Evolutionary conservation across 2,797 vertebrate species (phyloP).

Genomic region (Borostomias antarcticus): DNA sequence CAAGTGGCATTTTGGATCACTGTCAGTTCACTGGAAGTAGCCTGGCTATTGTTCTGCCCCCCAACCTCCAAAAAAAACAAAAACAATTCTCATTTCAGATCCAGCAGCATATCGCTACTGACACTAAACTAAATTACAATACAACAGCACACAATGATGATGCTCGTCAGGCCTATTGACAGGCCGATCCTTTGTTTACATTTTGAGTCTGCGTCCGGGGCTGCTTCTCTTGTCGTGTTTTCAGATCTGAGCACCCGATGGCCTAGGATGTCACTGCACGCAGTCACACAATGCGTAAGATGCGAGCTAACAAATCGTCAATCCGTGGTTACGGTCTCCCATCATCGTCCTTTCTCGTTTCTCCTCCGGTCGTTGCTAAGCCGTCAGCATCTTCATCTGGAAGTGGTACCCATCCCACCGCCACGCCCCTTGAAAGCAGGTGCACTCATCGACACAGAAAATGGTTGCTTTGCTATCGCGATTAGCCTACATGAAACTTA

Average conservation of each 20-base stretch:
- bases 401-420: constrained; percentile 65
- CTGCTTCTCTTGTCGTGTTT: constrained; percentile 24
- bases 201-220: constrained; percentile 37
- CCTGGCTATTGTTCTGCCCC: not conserved
- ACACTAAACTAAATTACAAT: not conserved
- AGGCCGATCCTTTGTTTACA: constrained; percentile 76
- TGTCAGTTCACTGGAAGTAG: not conserved
- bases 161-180: constrained; percentile 42
- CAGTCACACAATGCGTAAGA: constrained; percentile 34
- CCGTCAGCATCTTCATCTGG: constrained; percentile 67
- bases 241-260: not conserved
- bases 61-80: not conserved
- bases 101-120: not conserved
- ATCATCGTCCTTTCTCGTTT: constrained; percentile 18
- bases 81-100: not conserved
- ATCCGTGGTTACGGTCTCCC: constrained; percentile 61
- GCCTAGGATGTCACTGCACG: not conserved
- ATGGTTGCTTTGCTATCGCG: constrained; percentile 14
- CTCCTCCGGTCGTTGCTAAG: constrained; percentile 69
- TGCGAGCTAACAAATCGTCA: constrained; percentile 48
- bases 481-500: constrained; percentile 51
- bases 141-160: not conserved
- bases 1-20: not conserved
- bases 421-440: constrained; percentile 68
- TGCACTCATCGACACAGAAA: constrained; percentile 33